phyloP scores from a whole-genome alignment of 2,888 invertebrate genomes.

The Scaeva pyrastri region DNA sequence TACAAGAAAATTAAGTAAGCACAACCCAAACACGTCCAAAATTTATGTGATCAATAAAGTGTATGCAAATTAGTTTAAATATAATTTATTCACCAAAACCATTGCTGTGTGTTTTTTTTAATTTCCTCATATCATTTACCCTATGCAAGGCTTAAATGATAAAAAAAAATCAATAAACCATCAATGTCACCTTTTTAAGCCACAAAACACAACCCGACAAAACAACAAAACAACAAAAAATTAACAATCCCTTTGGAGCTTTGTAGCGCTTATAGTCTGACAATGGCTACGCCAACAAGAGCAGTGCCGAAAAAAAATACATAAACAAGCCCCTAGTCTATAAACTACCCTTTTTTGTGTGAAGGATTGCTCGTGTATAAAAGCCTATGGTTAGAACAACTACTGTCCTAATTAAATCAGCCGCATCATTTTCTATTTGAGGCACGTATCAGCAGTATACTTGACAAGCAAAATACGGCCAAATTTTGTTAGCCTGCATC shows the following conservation, averaged over 20 bases:
- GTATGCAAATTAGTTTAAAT: constrained; percentile 35
- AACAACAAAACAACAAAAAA: constrained; percentile 13
- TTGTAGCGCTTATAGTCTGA: constrained; percentile 3
- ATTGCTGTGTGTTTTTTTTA: background rate
- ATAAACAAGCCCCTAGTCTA: constrained; percentile 21
- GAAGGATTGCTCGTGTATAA: constrained; percentile 35
- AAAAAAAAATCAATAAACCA: constrained; percentile 59
- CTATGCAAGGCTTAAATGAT: background rate
- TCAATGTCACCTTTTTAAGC: constrained; percentile 55
- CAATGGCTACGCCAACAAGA: background rate
- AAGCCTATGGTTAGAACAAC: constrained; percentile 30
- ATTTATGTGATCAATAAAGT: constrained; percentile 34
- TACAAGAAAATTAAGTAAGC: constrained; percentile 29
- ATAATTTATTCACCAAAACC: constrained; percentile 7
- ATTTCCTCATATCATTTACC: background rate
- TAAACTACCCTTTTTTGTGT: constrained; percentile 42
- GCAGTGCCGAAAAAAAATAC: constrained; percentile 9
- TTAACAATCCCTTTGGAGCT: constrained; percentile 33
- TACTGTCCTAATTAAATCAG: constrained; percentile 58
- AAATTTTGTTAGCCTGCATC: constrained; percentile 39
- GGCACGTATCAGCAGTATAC: constrained; percentile 59
- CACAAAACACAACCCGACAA: constrained; percentile 19
- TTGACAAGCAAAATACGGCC: constrained; percentile 38
- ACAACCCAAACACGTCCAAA: constrained; percentile 20
- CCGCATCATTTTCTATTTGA: constrained; percentile 57